These are phyloP conservation scores for Cordilura impudica DNA, from an alignment of 2,888 invertebrate genomes.

Conservation along the genomic window DNA sequence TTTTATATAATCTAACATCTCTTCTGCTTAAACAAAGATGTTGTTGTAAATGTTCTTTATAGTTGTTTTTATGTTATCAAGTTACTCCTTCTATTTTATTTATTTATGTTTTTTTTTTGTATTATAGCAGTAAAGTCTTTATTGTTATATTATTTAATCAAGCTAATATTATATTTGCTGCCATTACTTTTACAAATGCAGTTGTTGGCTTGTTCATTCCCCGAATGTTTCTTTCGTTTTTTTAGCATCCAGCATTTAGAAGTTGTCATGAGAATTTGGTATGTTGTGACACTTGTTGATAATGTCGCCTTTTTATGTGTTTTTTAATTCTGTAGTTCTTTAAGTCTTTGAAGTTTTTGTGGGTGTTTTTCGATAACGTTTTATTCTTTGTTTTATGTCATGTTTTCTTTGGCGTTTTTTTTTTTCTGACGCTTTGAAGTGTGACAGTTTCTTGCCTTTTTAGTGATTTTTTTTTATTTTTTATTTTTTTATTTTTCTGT, in stretches of 20 bases:
- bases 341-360: slow-evolving; percentile 6
- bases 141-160: background rate
- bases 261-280: slow-evolving; percentile 31
- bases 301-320: slow-evolving; percentile 19
- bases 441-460: slow-evolving; percentile 54
- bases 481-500: background rate
- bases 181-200: background rate
- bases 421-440: slow-evolving; percentile 60
- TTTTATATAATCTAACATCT: too few species aligned
- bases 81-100: background rate
- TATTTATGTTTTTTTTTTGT: background rate
- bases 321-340: background rate
- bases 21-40: background rate
- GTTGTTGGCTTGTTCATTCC: background rate
- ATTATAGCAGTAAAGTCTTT: background rate
- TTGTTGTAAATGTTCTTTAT: background rate
- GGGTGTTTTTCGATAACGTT: slow-evolving; percentile 35
- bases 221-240: background rate
- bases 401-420: slow-evolving; percentile 51
- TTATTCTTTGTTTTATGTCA: slow-evolving; percentile 49
- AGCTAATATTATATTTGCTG: slow-evolving; percentile 19
- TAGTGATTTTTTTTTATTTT: slow-evolving; percentile 14
- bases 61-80: background rate
- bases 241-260: slow-evolving; percentile 10
- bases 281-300: slow-evolving; percentile 53